A percentile compares a stretch with the other conserved stretches of the same genome.
phyloP scores from a whole-genome alignment of 2,113 vertebrate genomes.

The Lathamus discolor region DNA sequence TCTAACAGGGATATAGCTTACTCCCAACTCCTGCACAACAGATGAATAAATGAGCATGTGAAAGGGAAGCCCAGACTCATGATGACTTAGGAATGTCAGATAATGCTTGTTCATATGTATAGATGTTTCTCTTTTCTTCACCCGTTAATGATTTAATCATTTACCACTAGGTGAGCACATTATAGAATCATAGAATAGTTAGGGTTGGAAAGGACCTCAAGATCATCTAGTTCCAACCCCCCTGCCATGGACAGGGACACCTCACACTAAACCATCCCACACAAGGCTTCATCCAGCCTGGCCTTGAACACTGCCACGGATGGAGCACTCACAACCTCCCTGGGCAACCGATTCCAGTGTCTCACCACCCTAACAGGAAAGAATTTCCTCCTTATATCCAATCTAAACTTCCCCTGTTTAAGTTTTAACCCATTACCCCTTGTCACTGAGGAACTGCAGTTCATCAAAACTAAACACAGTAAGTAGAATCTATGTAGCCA shows the following conservation, averaged over 20 bases:
- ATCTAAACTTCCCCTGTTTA: too few species aligned
- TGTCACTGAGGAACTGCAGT: not conserved
- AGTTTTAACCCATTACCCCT: too few species aligned
- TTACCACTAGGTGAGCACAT: not conserved
- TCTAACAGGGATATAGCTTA: not conserved
- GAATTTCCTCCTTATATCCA: too few species aligned
- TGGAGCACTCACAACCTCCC: too few species aligned
- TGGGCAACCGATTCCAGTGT: too few species aligned
- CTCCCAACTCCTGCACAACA: not conserved
- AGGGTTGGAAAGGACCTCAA: too few species aligned
- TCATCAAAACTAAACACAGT: not conserved
- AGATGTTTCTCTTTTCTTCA: not conserved
- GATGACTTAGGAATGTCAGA: not conserved
- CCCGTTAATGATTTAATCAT: not conserved
- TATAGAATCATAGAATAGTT: not conserved
- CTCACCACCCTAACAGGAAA: too few species aligned
- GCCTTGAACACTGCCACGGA: too few species aligned
- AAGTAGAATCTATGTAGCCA: not conserved
- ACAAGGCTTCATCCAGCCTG: too few species aligned
- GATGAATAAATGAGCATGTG: not conserved
- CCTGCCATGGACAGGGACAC: too few species aligned
- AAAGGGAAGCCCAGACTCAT: not conserved
- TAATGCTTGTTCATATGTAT: not conserved
- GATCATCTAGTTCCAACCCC: too few species aligned
- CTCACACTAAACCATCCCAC: too few species aligned